These are phyloP conservation scores for Eospalax fontanierii DNA, from an alignment of 2,797 vertebrate species.

Conservation along the genomic window DNA sequence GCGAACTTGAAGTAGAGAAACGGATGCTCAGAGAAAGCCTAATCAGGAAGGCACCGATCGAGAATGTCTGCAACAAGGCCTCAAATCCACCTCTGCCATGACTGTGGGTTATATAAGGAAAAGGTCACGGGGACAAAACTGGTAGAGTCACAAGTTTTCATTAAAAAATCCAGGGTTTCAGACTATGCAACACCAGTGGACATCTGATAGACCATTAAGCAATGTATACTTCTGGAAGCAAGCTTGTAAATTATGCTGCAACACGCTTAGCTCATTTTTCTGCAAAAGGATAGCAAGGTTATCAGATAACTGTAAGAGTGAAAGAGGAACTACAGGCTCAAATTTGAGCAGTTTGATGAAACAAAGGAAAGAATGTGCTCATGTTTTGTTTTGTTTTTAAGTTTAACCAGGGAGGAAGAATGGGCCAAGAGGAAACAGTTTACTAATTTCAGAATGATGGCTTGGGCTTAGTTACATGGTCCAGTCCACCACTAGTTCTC, in stretches of 20 bases:
- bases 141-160: not conserved
- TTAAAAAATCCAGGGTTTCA: not conserved
- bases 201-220: not conserved
- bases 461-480: not conserved
- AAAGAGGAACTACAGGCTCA: too few relatives aligned
- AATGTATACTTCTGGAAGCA: not conserved
- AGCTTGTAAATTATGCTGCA: not conserved
- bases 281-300: too few relatives aligned
- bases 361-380: not conserved
- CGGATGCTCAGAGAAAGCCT: not conserved
- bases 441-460: not conserved
- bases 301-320: too few relatives aligned
- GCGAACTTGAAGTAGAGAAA: not conserved
- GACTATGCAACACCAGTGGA: not conserved
- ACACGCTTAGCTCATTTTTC: not conserved
- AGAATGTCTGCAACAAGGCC: not conserved
- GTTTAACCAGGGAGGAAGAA: not conserved
- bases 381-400: not conserved
- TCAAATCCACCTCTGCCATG: not conserved
- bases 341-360: too few relatives aligned
- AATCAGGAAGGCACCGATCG: not conserved
- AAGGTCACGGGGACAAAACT: not conserved
- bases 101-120: not conserved
- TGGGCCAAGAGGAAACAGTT: not conserved
- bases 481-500: not conserved